Evolutionary conservation across 2,113 vertebrate species (phyloP), one percentile per base, ranked within the genome.

Genomic region (Martes martes): DNA sequence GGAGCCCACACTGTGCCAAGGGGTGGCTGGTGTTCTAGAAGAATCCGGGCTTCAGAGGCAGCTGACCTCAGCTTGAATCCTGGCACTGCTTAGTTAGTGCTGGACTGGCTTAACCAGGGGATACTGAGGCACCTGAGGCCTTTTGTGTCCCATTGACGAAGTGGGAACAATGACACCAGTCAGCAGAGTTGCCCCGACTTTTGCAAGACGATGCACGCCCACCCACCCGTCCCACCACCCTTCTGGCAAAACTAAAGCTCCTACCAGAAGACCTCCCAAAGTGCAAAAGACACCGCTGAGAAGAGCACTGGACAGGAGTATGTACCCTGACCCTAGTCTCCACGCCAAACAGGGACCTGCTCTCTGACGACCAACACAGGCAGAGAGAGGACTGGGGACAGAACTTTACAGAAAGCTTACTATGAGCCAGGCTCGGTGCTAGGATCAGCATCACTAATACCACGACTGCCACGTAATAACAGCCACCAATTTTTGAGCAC

Each of bases 381-480:
- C 42, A 45, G 57, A 57, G n/a, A 57, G 63, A 31, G 50, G 28
- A 2, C 55, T 1, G 24, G 15, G 36, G 36, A 33, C 13, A 10
- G 39, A 24, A 31, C 7, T 63, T 33, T 39, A 10, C 0, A 45
- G 57, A 33, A 7, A 5, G 19, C 36, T 14, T 59, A 50, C 95
- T 16, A 4, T 0, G 24, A 55, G 15, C 45, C 42, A 47, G 52
- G 24, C 28, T 59, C 24, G 2, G 16, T 21, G 45, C 26, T 36
- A 28, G 88, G 13, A 52, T 6, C 16, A 11, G 7, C 14, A 11
- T 11, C 61, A 61, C 33, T 18, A 19, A 45, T 16, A 5, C 36
- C 61, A 10, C 10, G 15, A 13, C 8, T 0, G 13, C 26, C 36
- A 4, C 4, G 0, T 4, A 33, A 18, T 9, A 24, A 26, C 31